Base-by-base conservation (phyloP, 2,888 invertebrate species). In the Dicycla oo region DNA sequence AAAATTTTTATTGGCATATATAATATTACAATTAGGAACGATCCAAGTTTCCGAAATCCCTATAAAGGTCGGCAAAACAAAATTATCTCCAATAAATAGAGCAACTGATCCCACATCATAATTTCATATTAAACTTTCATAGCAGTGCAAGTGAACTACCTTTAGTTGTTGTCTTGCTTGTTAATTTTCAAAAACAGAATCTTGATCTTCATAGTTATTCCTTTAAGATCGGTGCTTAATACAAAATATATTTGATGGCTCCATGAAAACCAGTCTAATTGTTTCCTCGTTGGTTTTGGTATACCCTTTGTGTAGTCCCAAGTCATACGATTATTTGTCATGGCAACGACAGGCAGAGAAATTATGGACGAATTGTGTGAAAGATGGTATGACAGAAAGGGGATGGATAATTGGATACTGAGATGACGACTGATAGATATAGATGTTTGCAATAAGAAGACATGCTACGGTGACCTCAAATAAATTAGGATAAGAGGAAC, bases 41-140 rank as follows among this genome's bases (percentile, higher is more conserved):
- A 49, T 83, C 85, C 86, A 86, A 81, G 45, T 51, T 68, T 43
- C 20, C 23, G 49, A 70, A 86, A 84, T 85, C 86, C 85, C 78
- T 69, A 18, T 62, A 84, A 86, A 86, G 85, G 86, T 86, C 80
- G 67, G 66, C 70, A 76, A 71, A 75, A 77, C 72, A 77, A 58
- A 60, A 75, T 80, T 70, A 82, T 72, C 69, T 56, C n/a, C 58
- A 61, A 73, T 81, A 84, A 79, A 84, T 84, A 80, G 63, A 77
- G 56, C 66, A 67, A 40, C 69, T 82, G 68, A 85, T 82, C 73
- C 56, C 43, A 54, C 56, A 47, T 72, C 57, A 63, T 62, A 77
- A 57, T 69, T 74, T 74, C 53, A 70, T 73, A 62, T 23, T 57
- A 69, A 73, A 75, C 34, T 49, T 82, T 56, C 71, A 53, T 53